Conservation (phyloP, 2,113 vertebrate species). For the Heteronetta atricapilla region DNA sequence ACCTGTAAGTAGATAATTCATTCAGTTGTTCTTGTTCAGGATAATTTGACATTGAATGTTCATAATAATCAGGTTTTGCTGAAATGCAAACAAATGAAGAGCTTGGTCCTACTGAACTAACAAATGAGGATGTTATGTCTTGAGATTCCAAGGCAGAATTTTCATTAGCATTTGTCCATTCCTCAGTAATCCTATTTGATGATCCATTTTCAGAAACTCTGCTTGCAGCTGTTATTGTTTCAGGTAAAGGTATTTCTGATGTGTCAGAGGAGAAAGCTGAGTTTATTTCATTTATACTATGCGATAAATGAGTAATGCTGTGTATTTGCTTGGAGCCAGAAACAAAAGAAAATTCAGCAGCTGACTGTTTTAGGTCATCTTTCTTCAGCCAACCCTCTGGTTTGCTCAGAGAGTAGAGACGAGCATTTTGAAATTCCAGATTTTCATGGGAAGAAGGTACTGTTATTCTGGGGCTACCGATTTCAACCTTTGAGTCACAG, state of each 20-base stretch:
- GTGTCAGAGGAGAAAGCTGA: constrained; percentile 33
- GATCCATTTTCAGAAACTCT: not conserved
- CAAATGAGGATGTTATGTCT: constrained; percentile 15
- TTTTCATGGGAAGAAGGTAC: constrained; percentile 64
- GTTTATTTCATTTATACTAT: not conserved
- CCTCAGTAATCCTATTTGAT: not conserved
- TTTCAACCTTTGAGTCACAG: constrained; percentile 66
- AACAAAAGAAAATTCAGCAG: constrained; percentile 57
- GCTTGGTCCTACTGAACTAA: constrained; percentile 25
- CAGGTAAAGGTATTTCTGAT: constrained; percentile 61
- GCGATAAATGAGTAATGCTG: constrained; percentile 6
- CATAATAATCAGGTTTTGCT: constrained; percentile 28
- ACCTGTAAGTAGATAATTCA: constrained; percentile 32
- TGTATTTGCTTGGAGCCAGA: constrained; percentile 27
- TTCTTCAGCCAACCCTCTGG: constrained; percentile 45
- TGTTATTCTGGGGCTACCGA: constrained; percentile 68
- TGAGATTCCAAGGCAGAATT: constrained; percentile 1
- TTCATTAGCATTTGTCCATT: not conserved
- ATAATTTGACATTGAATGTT: constrained; percentile 39
- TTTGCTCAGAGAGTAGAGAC: not conserved
- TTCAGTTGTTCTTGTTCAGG: constrained; percentile 60
- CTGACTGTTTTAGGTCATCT: constrained; percentile 62
- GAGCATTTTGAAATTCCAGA: constrained; percentile 46
- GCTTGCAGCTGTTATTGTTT: constrained; percentile 32
- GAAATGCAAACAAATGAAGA: constrained; percentile 37